These are phyloP conservation scores for Sebastes goodei DNA, from an alignment of 2,797 vertebrate genomes.

Conservation along the genomic window DNA sequence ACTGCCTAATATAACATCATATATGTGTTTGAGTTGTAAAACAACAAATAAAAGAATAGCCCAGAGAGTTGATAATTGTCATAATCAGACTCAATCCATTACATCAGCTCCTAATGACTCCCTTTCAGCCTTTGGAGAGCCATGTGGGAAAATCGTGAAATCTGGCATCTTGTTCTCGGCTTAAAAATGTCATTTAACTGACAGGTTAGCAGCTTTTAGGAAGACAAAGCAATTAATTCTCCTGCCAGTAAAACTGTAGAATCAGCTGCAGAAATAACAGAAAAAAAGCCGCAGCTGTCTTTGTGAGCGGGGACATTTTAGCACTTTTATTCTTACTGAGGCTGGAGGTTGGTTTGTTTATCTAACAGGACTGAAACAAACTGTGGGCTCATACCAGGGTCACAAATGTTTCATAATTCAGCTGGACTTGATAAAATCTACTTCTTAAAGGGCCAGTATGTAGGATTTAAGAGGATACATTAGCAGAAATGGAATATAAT, in stretches of 20 bases:
- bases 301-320: background rate
- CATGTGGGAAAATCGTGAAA: conserved; percentile 27
- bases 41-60: conserved; percentile 5
- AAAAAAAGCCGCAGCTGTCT: background rate
- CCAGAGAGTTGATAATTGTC: conserved; percentile 41
- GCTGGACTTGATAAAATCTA: background rate
- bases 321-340: background rate
- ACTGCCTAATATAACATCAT: conserved; percentile 42
- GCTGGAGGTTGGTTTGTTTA: background rate
- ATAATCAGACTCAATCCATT: conserved; percentile 42
- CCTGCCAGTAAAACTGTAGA: conserved; percentile 19
- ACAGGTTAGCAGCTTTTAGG: conserved; percentile 20
- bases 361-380: background rate
- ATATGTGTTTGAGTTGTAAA: background rate
- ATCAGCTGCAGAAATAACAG: conserved; percentile 20
- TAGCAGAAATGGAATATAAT: background rate
- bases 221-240: conserved; percentile 10
- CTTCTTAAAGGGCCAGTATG: background rate
- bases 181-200: conserved; percentile 25
- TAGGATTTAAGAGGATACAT: background rate
- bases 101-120: conserved; percentile 49
- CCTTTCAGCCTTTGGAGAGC: conserved; percentile 14
- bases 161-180: conserved; percentile 15
- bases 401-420: background rate
- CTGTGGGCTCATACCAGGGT: background rate